Evolutionary conservation across 2,888 invertebrate genomes (phyloP).

Genomic region (Platynereis dumerilii): DNA sequence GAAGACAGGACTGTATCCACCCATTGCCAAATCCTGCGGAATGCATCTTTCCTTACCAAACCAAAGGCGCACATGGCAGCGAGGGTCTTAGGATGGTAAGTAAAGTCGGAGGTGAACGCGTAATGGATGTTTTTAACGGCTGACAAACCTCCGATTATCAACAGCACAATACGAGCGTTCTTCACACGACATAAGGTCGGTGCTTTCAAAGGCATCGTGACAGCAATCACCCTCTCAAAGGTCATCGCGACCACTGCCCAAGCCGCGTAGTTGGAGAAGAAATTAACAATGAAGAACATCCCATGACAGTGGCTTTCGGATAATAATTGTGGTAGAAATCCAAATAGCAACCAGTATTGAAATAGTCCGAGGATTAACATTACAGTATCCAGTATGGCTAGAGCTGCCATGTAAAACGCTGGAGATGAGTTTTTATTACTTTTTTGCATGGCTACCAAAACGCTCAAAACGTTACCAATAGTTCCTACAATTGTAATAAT

Average conservation of each 20-base stretch:
- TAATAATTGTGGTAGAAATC: neutral
- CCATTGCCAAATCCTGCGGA: constrained; percentile 1
- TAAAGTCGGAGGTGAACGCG: neutral
- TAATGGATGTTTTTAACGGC: constrained; percentile 6
- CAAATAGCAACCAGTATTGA: neutral
- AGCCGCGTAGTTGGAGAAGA: neutral
- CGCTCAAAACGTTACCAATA: neutral
- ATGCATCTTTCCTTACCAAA: neutral
- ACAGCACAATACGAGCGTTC: neutral
- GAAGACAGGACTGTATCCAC: constrained; percentile 4
- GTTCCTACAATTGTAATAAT: neutral
- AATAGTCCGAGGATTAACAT: neutral
- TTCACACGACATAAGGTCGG: neutral
- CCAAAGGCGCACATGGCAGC: constrained; percentile 4
- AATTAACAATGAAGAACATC: constrained; percentile 8
- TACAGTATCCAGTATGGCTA: neutral
- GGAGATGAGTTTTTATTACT: neutral
- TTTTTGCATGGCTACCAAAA: neutral
- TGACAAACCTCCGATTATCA: neutral
- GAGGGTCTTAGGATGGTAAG: neutral
- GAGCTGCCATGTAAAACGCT: neutral
- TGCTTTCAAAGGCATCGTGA: neutral
- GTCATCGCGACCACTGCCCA: neutral
- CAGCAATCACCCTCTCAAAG: neutral
- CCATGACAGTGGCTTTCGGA: constrained; percentile 1